Evolutionary conservation across 2,113 vertebrate species (phyloP).

Genomic region (Neogobius melanostomus): DNA sequence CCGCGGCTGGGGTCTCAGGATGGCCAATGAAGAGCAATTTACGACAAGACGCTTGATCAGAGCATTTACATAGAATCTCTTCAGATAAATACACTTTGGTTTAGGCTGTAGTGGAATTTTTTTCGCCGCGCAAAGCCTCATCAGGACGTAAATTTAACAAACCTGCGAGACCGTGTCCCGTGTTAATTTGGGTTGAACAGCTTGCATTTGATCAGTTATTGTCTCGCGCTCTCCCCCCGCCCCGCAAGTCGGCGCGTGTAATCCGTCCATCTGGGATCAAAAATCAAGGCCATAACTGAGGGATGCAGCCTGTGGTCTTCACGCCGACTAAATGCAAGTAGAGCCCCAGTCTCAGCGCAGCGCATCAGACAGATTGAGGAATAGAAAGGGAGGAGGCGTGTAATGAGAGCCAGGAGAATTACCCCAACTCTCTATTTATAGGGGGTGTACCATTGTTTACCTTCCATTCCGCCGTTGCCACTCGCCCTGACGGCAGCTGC

Average conservation of each 20-base stretch:
- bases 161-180: constrained; percentile 25
- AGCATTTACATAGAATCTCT: constrained; percentile 52
- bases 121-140: constrained; percentile 18
- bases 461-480: constrained; percentile 40
- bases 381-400: constrained; percentile 56
- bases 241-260: constrained; percentile 25
- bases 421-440: constrained; percentile 59
- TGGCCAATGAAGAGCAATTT: constrained; percentile 52
- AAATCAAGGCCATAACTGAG: constrained; percentile 57
- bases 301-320: constrained; percentile 63
- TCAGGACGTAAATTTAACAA: constrained; percentile 24
- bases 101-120: constrained; percentile 7
- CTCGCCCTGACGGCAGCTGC: constrained; percentile 46
- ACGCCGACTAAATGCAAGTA: constrained; percentile 53
- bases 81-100: constrained; percentile 37
- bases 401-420: constrained; percentile 73
- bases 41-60: constrained; percentile 43
- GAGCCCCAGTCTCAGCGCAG: constrained; percentile 57
- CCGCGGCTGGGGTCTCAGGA: constrained; percentile 58
- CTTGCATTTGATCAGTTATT: constrained; percentile 57
- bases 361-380: constrained; percentile 61
- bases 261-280: constrained; percentile 58
- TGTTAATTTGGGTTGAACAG: constrained; percentile 40
- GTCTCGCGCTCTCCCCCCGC: constrained; percentile 24
- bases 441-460: constrained; percentile 60